A percentile compares a stretch with the other conserved stretches of the same genome.
Conservation (phyloP, 2,113 vertebrate species). For the Salvelinus namaycush region DNA sequence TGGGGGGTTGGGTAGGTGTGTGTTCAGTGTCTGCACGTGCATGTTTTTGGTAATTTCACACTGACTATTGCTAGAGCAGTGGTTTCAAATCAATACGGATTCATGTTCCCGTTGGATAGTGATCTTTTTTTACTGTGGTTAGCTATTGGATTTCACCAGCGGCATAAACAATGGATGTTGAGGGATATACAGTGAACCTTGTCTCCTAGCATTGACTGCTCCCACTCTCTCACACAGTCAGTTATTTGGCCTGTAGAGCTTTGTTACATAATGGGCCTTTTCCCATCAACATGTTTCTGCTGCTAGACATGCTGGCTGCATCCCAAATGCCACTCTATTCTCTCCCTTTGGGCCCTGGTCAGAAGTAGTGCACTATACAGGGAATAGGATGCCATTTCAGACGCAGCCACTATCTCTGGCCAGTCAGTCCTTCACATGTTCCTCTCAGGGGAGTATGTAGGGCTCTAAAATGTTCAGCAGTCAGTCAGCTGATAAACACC, state of each 20-base stretch:
- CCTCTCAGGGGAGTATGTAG: constrained; percentile 23
- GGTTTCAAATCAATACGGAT: background rate
- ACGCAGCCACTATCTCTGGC: background rate
- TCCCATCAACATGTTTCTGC: too few species aligned
- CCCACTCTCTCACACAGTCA: too few species aligned
- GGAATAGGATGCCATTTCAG: background rate
- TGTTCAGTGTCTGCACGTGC: background rate
- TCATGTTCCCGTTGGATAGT: background rate
- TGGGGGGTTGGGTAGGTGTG: background rate
- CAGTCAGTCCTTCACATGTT: background rate
- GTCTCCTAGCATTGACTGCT: too few species aligned
- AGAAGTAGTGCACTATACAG: background rate
- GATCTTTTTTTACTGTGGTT: too few species aligned
- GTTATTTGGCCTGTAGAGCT: too few species aligned
- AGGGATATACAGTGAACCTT: too few species aligned
- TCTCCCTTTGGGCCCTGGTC: background rate
- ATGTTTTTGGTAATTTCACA: background rate
- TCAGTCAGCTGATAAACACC: constrained; percentile 12
- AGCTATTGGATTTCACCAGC: too few species aligned
- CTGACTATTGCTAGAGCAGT: too few species aligned
- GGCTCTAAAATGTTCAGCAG: background rate
- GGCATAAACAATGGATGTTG: too few species aligned
- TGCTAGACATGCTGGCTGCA: too few species aligned
- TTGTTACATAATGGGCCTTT: too few species aligned
- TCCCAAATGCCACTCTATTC: background rate